Evolutionary conservation across 2,113 vertebrate species (phyloP).

Genomic region (Antennarius striatus): DNA sequence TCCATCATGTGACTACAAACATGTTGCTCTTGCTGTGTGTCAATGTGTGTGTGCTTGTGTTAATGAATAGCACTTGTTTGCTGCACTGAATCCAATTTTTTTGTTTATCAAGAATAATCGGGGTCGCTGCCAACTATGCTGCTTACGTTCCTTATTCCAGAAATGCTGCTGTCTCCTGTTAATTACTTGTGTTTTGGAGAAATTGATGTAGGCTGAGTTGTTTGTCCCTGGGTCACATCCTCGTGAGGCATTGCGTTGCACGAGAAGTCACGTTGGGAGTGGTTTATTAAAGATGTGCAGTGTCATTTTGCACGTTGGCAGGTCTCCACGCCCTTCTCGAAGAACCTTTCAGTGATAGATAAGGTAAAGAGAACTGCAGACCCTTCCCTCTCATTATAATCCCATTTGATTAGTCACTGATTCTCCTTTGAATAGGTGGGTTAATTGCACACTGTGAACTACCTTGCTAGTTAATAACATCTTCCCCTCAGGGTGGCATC

Average conservation of each 20-base stretch:
- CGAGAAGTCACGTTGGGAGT: constrained; percentile 16
- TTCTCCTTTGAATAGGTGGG: constrained; percentile 61
- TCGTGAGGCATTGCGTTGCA: constrained; percentile 25
- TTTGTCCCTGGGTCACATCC: constrained; percentile 40
- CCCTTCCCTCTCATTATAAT: constrained; percentile 65
- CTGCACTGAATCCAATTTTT: constrained; percentile 3
- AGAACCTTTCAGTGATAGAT: constrained; percentile 63
- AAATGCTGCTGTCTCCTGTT: background rate
- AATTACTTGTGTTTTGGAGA: constrained; percentile 34
- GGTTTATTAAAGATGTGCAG: constrained; percentile 50
- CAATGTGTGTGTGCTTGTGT: background rate
- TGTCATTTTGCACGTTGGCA: constrained; percentile 59
- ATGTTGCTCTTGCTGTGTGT: constrained; percentile 20
- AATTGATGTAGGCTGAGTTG: background rate
- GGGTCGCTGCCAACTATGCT: background rate
- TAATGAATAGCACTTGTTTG: constrained; percentile 33
- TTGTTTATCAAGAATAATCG: background rate
- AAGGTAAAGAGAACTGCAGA: constrained; percentile 39
- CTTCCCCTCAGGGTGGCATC: constrained; percentile 71
- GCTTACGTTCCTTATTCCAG: background rate
- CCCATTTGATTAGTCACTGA: constrained; percentile 51
- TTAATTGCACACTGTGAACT: constrained; percentile 72
- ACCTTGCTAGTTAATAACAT: constrained; percentile 78
- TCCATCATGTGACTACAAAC: constrained; percentile 35
- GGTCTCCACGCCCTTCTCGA: constrained; percentile 51